phyloP scores from a whole-genome alignment of 2,797 vertebrate species.

The Sebastiscus albofasciatus region DNA sequence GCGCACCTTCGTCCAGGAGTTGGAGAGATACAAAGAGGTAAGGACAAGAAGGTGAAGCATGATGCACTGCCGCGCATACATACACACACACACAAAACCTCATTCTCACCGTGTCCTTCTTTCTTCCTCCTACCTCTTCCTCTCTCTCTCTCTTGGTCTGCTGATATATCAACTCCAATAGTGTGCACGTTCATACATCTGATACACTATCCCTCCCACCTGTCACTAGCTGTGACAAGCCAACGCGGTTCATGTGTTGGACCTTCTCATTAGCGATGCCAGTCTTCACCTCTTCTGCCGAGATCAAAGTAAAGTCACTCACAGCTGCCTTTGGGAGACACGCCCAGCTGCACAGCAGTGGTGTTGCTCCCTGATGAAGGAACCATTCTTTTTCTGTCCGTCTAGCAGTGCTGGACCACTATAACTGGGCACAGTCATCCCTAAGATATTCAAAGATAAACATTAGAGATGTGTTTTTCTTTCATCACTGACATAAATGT shows the following conservation, averaged over 20 bases:
- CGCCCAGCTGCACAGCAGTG: slow-evolving; percentile 62
- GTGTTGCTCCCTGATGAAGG: slow-evolving; percentile 56
- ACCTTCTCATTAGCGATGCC: slow-evolving; percentile 76
- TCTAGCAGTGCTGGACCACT: slow-evolving; percentile 18
- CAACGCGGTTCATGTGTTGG: slow-evolving; percentile 61
- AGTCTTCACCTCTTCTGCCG: slow-evolving; percentile 67
- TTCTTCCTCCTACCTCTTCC: slow-evolving; percentile 7
- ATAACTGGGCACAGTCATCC: slow-evolving; percentile 17
- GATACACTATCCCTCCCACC: slow-evolving; percentile 65
- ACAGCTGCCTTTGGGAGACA: slow-evolving; percentile 66
- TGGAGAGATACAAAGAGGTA: slow-evolving; percentile 98
- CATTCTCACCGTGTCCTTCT: slow-evolving; percentile 23
- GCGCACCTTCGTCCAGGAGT: slow-evolving; percentile 90
- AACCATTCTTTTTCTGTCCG: slow-evolving; percentile 48
- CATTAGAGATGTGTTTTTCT: slow-evolving; percentile 9
- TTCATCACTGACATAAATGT: slow-evolving; percentile 4
- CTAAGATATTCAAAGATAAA: slow-evolving; percentile 19
- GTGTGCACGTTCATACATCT: slow-evolving; percentile 61
- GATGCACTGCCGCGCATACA: neutral
- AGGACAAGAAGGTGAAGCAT: neutral
- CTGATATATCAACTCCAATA: slow-evolving; percentile 66
- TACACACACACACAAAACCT: neutral
- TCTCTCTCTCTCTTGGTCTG: slow-evolving; percentile 36
- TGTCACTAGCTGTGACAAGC: slow-evolving; percentile 71
- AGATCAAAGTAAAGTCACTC: slow-evolving; percentile 78